phyloP scores from a whole-genome alignment of 1,140 invertebrate genomes.

The Drosophila leontia region DNA sequence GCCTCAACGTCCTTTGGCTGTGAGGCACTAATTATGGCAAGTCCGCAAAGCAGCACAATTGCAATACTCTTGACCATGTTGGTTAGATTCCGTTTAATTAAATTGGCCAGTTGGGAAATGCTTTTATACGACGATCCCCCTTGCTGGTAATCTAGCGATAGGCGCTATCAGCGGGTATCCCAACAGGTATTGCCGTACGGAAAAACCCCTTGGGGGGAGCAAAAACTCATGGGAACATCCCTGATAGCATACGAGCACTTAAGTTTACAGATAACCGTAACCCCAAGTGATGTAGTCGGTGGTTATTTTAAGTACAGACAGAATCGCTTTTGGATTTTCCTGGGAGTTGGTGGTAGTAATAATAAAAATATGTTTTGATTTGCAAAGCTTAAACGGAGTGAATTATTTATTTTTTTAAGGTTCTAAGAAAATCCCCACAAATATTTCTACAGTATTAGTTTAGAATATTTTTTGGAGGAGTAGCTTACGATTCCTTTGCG shows the following conservation, averaged over 20 bases:
- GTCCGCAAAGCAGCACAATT: slow-evolving; percentile 1
- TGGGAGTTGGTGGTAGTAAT: not conserved
- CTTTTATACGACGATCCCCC: slow-evolving; percentile 15
- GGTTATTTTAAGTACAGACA: not conserved
- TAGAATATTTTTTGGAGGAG: not conserved
- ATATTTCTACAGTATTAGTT: no score
- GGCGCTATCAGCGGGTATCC: slow-evolving; percentile 24
- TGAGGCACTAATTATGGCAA: not conserved
- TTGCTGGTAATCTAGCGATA: slow-evolving; percentile 24
- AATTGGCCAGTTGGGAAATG: not conserved
- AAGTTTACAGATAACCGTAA: slow-evolving; percentile 7
- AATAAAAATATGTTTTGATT: not conserved
- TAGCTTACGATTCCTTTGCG: not conserved
- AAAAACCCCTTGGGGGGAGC: slow-evolving; percentile 8
- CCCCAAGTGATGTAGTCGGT: not conserved
- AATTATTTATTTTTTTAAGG: not conserved
- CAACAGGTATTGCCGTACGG: not conserved
- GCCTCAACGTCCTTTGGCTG: not conserved
- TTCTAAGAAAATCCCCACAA: not conserved
- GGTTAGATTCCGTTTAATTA: slow-evolving; percentile 5
- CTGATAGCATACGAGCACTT: not conserved
- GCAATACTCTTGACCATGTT: slow-evolving; percentile 22
- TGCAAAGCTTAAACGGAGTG: not conserved
- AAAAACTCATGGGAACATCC: slow-evolving; percentile 21
- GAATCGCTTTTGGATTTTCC: not conserved